Percentiles rank a stretch among this genome's conserved stretches.
These are phyloP conservation scores for Stictonetta naevosa DNA, from an alignment of 2,113 vertebrate species.

Conservation along the genomic window DNA sequence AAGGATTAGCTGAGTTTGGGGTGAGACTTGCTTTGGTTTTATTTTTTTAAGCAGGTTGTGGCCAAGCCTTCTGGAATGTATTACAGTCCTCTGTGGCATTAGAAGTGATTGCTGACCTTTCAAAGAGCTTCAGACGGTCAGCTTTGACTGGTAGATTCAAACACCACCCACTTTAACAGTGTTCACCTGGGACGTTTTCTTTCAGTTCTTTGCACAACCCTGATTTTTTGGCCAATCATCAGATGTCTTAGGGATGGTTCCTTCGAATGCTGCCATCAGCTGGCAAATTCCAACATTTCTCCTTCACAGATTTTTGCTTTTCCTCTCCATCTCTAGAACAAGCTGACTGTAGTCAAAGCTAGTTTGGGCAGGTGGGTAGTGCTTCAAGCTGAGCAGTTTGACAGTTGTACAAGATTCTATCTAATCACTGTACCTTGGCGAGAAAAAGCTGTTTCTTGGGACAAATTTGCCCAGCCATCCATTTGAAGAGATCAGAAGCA, in stretches of 20 bases:
- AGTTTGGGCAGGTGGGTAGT: not conserved
- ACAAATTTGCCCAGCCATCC: not conserved
- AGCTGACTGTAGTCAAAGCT: not conserved
- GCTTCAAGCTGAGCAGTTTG: not conserved
- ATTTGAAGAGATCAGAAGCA: not conserved
- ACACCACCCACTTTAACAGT: not conserved
- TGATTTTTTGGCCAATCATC: not conserved
- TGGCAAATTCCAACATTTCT: constrained; percentile 56
- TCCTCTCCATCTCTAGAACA: not conserved
- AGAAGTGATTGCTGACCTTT: not conserved
- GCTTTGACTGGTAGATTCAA: not conserved
- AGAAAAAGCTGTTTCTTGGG: not conserved
- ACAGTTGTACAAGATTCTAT: not conserved
- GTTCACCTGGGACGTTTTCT: not conserved
- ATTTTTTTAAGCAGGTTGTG: not conserved
- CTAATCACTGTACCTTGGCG: not conserved
- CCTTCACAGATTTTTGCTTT: not conserved
- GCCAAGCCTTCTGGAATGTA: not conserved
- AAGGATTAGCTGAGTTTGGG: not conserved
- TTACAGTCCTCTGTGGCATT: not conserved
- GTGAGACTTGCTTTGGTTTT: not conserved
- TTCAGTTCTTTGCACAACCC: not conserved
- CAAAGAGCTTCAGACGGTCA: not conserved
- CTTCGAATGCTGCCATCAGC: constrained; percentile 62
- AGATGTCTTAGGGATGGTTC: constrained; percentile 26